phyloP scores from a whole-genome alignment of 2,888 invertebrate species.

The Dinocampus coccinellae region DNA sequence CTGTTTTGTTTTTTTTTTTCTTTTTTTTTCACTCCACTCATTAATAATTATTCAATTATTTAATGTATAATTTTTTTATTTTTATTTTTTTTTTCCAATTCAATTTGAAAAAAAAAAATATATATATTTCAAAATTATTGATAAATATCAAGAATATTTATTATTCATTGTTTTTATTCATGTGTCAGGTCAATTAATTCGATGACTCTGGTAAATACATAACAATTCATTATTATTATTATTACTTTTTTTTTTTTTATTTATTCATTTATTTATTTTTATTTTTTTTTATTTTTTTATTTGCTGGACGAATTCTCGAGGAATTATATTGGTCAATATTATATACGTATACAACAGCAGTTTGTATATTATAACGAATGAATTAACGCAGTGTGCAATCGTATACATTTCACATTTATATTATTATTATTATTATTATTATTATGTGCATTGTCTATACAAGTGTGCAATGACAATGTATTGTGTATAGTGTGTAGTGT shows the following conservation, averaged over 20 bases:
- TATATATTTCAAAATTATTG: too few relatives aligned
- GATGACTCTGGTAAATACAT: conserved; percentile 15
- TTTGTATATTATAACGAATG: background rate
- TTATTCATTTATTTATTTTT: background rate
- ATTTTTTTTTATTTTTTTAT: background rate
- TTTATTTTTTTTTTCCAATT: too few relatives aligned
- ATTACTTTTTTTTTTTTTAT: too few relatives aligned
- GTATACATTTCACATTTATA: too few relatives aligned
- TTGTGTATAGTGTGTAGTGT: background rate
- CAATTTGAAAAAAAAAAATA: too few relatives aligned
- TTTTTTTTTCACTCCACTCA: too few relatives aligned
- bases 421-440: too few relatives aligned
- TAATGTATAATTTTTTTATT: too few relatives aligned
- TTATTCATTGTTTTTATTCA: conserved; percentile 11
- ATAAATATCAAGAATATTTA: background rate
- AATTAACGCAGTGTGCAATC: background rate
- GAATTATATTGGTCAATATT: conserved; percentile 16
- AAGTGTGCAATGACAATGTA: background rate
- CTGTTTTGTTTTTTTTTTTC: too few relatives aligned
- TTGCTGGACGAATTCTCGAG: background rate
- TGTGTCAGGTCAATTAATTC: conserved; percentile 18
- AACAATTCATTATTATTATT: too few relatives aligned
- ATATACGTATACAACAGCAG: background rate
- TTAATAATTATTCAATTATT: too few relatives aligned
- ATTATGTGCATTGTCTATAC: too few relatives aligned